Evolutionary conservation across 2,113 vertebrate species (phyloP), one percentile per base, ranked within the genome.

Genomic region (Talpa occidentalis): DNA sequence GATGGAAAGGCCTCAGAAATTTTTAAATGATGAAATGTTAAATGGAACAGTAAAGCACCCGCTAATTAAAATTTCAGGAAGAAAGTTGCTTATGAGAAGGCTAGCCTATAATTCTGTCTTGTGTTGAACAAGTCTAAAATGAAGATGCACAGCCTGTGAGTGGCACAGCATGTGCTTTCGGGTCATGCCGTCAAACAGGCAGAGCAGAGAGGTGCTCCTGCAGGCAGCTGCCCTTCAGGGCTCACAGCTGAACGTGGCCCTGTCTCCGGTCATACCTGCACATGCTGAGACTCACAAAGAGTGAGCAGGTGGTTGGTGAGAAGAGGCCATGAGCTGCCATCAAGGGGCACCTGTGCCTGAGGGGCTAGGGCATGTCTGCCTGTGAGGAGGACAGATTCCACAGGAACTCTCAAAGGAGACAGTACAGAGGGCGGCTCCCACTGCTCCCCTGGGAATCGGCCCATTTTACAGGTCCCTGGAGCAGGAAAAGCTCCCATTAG

Each of bases 1-100:
- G 78, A 88, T 73, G 70, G 49, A 82, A 92, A 88, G 35, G 56
- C 54, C 77, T 76, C 59, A 60, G 54, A 90, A 73, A 88, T 28
- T 56, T 70, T 49, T 56, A 56, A 54, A 54, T 21, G 54, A 56
- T 56, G 54, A 86, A 89, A 28, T 87, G 93, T 19, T 67, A 80
- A 56, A 7, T 72, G 32, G 28, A 84, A 77, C 42, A 70, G 94
- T 60, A 88, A 91, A 89, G 24, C 22, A 73, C 66, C 66, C 79
- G 35, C 59, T 21, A 72, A 77, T 87, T 35, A 85, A 77, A 95
- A 35, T 47, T 5, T 60, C 40, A 7, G 56, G 8, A 69, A 89
- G 70, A 47, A 35, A 32, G 52, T 4, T 69, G 74, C 32, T 40
- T 19, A 44, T 12, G 16, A 44, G 72, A 60, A 67, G 69, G 32